A percentile compares a stretch with the other conserved stretches of the same genome.
phyloP scores from a whole-genome alignment of 2,113 vertebrate species.

The Tretioscincus oriximinensis region DNA sequence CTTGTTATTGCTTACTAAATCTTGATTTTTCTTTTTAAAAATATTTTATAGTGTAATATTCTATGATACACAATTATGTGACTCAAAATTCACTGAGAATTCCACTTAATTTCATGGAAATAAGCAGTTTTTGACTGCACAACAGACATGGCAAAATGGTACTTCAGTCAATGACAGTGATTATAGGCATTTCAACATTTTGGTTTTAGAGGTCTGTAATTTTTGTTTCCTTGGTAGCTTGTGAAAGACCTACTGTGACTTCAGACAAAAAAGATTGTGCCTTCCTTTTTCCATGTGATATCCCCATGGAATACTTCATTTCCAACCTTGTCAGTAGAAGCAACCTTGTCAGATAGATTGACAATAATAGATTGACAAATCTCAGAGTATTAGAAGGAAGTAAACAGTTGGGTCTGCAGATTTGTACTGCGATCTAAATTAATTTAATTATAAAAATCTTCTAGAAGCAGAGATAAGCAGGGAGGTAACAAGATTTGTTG shows the following conservation, averaged over 20 bases:
- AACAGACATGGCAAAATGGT: conserved; percentile 51
- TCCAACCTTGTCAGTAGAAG: too few relatives aligned
- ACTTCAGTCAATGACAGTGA: conserved; percentile 45
- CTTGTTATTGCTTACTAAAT: conserved; percentile 45
- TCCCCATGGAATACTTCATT: background rate
- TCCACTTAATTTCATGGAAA: conserved; percentile 55
- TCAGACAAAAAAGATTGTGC: background rate
- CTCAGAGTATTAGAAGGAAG: too few relatives aligned
- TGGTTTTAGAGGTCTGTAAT: background rate
- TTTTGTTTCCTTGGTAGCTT: conserved; percentile 49
- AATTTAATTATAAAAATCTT: too few relatives aligned
- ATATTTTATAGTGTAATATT: conserved; percentile 39
- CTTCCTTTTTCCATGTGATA: background rate
- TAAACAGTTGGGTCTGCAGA: too few relatives aligned
- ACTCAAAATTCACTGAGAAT: conserved; percentile 53
- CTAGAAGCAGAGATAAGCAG: too few relatives aligned
- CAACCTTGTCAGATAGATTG: too few relatives aligned
- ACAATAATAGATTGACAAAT: too few relatives aligned
- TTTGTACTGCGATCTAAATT: too few relatives aligned
- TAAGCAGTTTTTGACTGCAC: conserved; percentile 53
- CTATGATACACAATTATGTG: conserved; percentile 52
- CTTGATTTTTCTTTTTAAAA: conserved; percentile 40
- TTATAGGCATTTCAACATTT: conserved; percentile 51
- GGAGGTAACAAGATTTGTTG: too few relatives aligned
- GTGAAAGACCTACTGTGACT: conserved; percentile 50